Evolutionary conservation across 2,113 vertebrate genomes (phyloP), one percentile per base, ranked within the genome.

Genomic region (Chaetorhynchus papuensis): DNA sequence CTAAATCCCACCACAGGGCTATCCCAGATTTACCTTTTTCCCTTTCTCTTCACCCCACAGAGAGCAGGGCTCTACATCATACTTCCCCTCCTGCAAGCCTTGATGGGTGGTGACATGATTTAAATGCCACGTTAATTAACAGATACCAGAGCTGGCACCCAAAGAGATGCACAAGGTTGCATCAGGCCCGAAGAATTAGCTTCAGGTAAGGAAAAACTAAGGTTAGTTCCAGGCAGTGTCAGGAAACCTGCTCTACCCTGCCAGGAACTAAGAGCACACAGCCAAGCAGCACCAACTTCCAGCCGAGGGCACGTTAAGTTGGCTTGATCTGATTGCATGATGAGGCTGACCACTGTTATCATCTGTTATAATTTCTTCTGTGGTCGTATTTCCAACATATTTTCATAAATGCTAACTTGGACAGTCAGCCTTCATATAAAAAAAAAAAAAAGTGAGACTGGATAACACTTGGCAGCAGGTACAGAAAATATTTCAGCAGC

Each of bases 401-500:
- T 89, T 94, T 94, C 72, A 94, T 64, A 78, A 94, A 89, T 35
- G 23, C n/a, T 68, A 84, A 91, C 47, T 82, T 78, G 44, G 91
- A 93, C 83, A 82, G 64, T 22, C 72, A 94, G 52, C 13, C 21
- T 56, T 90, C 47, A 66, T 13, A 57, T 35, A 4, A 10, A 45
- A 80, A 79, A 74, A 71, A 78, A 61, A 74, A 57, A 53, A 37
- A 56, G 24, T 15, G 64, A 74, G 80, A 74, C 47, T 81, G 94
- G 35, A 3, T 87, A 95, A 80, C 52, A 37, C 47, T 95, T 95
- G 92, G 94, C 90, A 97, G 69, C 23, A 95, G 69, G 80, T 78
- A 87, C 26, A 92, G 93, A 94, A 96, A 93, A 92, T 83, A 92
- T 33, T 90, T 92, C 72, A 89, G 56, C 83, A 87, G 82, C 90